phyloP scores from a whole-genome alignment of 2,888 invertebrate species.

The Lasioglossum malachurum region DNA sequence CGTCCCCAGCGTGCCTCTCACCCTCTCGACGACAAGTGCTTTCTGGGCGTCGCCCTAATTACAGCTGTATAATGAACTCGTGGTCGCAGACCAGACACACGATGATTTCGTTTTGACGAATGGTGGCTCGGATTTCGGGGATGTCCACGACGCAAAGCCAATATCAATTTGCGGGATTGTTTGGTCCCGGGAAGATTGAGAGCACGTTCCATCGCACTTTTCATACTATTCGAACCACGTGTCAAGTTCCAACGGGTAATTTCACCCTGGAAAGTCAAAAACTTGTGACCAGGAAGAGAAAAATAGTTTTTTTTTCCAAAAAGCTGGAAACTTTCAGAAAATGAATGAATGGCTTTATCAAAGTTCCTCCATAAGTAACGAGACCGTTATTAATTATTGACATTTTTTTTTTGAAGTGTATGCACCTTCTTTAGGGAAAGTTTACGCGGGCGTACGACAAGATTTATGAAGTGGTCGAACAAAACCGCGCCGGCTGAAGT shows the following conservation, averaged over 20 bases:
- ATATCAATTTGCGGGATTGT: constrained; percentile 13
- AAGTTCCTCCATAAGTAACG: neutral
- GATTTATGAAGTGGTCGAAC: constrained; percentile 15
- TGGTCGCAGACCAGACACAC: constrained; percentile 56
- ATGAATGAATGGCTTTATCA: neutral
- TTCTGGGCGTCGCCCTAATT: constrained; percentile 72
- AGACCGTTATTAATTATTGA: neutral
- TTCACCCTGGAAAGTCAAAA: neutral
- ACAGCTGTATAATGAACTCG: constrained; percentile 72
- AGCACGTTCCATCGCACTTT: too few species aligned
- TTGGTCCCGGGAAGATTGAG: neutral
- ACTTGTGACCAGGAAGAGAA: neutral
- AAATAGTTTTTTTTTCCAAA: neutral
- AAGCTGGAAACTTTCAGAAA: neutral
- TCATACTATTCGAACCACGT: neutral
- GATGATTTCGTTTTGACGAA: constrained; percentile 68
- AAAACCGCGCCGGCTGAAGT: neutral
- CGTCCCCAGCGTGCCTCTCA: constrained; percentile 52
- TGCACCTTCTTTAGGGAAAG: neutral
- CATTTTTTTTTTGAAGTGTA: neutral
- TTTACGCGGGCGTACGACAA: neutral
- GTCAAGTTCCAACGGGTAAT: neutral
- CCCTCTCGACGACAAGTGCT: constrained; percentile 58
- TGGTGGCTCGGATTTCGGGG: neutral
- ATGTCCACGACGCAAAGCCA: constrained; percentile 13